Evolutionary conservation across 2,888 invertebrate species (phyloP).

Genomic region (Yponomeuta evonymella): DNA sequence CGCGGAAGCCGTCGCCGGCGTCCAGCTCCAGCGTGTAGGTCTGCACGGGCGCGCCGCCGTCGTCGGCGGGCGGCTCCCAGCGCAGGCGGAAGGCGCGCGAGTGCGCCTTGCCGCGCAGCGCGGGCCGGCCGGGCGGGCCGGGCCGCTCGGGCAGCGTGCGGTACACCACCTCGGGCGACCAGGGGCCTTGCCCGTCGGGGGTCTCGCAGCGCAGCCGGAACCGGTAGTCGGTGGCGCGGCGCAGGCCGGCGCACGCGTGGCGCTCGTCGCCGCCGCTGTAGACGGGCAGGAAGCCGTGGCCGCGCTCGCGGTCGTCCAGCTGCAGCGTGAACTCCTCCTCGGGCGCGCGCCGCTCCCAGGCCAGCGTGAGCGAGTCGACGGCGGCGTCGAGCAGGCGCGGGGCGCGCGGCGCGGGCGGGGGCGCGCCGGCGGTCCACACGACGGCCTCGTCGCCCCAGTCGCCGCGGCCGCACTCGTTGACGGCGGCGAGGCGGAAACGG

Average conservation of each 20-base stretch:
- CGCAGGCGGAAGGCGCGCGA: slow-evolving; percentile 86
- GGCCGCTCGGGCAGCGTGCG: slow-evolving; percentile 88
- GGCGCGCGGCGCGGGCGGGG: slow-evolving; percentile 86
- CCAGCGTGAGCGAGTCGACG: slow-evolving; percentile 79
- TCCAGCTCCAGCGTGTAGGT: slow-evolving; percentile 83
- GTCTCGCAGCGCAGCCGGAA: slow-evolving; percentile 89
- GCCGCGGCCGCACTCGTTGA: slow-evolving; percentile 87
- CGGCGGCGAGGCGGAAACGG: slow-evolving; percentile 87
- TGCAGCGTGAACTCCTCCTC: slow-evolving; percentile 90
- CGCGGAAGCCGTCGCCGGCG: slow-evolving; percentile 82
- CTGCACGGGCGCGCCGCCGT: slow-evolving; percentile 83
- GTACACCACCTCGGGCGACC: slow-evolving; percentile 87
- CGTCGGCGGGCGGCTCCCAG: slow-evolving; percentile 88
- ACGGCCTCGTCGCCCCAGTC: slow-evolving; percentile 81
- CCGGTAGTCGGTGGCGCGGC: slow-evolving; percentile 86
- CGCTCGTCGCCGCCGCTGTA: slow-evolving; percentile 86
- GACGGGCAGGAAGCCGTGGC: slow-evolving; percentile 86
- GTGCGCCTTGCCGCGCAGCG: slow-evolving; percentile 88
- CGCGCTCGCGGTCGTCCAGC: slow-evolving; percentile 82
- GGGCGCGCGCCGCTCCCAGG: slow-evolving; percentile 84
- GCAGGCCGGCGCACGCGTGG: slow-evolving; percentile 80
- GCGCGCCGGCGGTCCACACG: slow-evolving; percentile 86
- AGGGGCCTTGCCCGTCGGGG: slow-evolving; percentile 87
- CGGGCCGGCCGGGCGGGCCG: slow-evolving; percentile 84
- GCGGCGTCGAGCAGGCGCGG: slow-evolving; percentile 81